Conservation (phyloP, 2,888 invertebrate species). For the Orchestes rusci region DNA sequence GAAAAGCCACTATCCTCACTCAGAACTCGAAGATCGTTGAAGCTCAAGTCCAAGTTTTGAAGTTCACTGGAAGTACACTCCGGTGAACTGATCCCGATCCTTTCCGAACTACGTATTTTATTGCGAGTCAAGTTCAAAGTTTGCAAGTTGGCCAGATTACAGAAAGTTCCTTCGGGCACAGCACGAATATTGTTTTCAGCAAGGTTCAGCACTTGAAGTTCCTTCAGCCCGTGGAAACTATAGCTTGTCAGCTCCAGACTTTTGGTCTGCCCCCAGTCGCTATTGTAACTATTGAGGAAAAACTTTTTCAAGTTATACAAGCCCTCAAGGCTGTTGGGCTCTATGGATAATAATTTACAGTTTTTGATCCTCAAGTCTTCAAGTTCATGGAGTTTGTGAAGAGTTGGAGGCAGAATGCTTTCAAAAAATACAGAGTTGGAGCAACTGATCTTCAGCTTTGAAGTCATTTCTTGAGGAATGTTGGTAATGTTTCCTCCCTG, state of each 20-base stretch:
- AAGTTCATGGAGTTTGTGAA: conserved; percentile 61
- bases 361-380: conserved; percentile 68
- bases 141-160: conserved; percentile 71
- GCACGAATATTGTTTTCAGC: conserved; percentile 77
- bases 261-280: conserved; percentile 68
- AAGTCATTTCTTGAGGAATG: conserved; percentile 63
- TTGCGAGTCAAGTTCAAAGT: conserved; percentile 80
- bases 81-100: conserved; percentile 60
- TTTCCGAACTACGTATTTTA: conserved; percentile 68
- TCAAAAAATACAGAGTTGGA: conserved; percentile 71
- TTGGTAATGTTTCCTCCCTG: conserved; percentile 60
- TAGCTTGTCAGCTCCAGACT: conserved; percentile 65
- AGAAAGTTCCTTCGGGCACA: conserved; percentile 72
- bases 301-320: conserved; percentile 71
- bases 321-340: conserved; percentile 72
- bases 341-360: conserved; percentile 73
- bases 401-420: conserved; percentile 63
- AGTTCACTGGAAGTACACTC: conserved; percentile 63
- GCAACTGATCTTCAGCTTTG: conserved; percentile 67
- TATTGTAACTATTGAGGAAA: conserved; percentile 71
- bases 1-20: conserved; percentile 67
- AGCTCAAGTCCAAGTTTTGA: conserved; percentile 71
- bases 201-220: conserved; percentile 72
- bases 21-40: conserved; percentile 67
- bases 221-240: conserved; percentile 69